A percentile compares a stretch with the other conserved stretches of the same genome.
phyloP scores from a whole-genome alignment of 2,113 vertebrate genomes.

The Neomonachus schauinslandi region DNA sequence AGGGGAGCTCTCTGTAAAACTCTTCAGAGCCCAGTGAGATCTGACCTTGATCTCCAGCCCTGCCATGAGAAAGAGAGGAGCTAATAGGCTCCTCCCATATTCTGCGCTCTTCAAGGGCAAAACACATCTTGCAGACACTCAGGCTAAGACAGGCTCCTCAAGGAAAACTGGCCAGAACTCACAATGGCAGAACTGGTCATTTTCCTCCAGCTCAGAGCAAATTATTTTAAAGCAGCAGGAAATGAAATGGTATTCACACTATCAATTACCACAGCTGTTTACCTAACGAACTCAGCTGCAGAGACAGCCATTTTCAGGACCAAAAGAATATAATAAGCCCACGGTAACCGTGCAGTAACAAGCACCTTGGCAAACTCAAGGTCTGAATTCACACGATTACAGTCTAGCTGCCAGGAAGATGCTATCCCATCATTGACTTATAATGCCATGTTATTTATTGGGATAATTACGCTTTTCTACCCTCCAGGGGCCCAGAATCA shows the following conservation, averaged over 20 bases:
- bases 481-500: conserved; percentile 56
- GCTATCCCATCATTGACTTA: conserved; percentile 70
- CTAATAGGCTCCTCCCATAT: not conserved
- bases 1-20: not conserved
- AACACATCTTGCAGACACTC: conserved; percentile 18
- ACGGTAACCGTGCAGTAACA: conserved; percentile 39
- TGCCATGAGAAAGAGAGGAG: not conserved
- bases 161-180: conserved; percentile 48
- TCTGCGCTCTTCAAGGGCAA: not conserved
- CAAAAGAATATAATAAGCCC: conserved; percentile 62
- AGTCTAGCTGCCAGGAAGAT: conserved; percentile 65
- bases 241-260: conserved; percentile 69
- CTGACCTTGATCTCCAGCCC: not conserved
- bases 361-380: conserved; percentile 56
- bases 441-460: conserved; percentile 80
- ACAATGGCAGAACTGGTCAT: conserved; percentile 62
- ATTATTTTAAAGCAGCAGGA: conserved; percentile 74
- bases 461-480: conserved; percentile 77
- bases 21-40: not conserved
- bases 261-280: conserved; percentile 78
- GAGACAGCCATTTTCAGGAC: conserved; percentile 44
- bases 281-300: conserved; percentile 70
- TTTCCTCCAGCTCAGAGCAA: conserved; percentile 71
- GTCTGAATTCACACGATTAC: conserved; percentile 60
- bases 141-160: not conserved